Conservation (phyloP, 2,888 invertebrate genomes). For the Drosophila paucipuncta region DNA sequence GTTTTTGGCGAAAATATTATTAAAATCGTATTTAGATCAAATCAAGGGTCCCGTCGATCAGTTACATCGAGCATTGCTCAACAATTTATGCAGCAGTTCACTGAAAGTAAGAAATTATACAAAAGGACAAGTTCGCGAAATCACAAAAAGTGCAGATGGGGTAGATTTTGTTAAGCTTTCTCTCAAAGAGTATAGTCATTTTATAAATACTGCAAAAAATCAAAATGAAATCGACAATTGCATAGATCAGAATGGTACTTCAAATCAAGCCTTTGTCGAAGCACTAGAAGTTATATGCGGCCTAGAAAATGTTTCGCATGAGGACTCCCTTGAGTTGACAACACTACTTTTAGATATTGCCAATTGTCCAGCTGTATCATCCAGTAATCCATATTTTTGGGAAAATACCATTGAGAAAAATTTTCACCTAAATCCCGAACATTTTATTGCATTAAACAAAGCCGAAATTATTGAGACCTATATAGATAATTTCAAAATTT, state of each 20-base stretch:
- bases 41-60: conserved; percentile 89
- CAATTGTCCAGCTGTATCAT: conserved; percentile 90
- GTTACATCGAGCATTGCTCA: conserved; percentile 90
- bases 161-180: conserved; percentile 88
- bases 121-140: conserved; percentile 87
- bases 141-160: conserved; percentile 87
- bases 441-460: conserved; percentile 87
- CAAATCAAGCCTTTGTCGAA: conserved; percentile 79
- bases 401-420: conserved; percentile 87
- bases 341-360: conserved; percentile 89
- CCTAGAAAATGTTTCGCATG: conserved; percentile 68
- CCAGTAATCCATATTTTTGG: conserved; percentile 89
- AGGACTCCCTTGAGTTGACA: conserved; percentile 88
- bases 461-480: conserved; percentile 88
- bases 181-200: conserved; percentile 88
- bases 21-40: conserved; percentile 89
- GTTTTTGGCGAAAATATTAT: conserved; percentile 90
- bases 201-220: conserved; percentile 88
- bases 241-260: conserved; percentile 68
- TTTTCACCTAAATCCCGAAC: conserved; percentile 82
- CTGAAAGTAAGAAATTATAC: conserved; percentile 88
- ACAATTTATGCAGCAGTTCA: conserved; percentile 89
- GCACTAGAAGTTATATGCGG: conserved; percentile 79
- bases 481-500: conserved; percentile 87
- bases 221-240: conserved; percentile 71